Percentiles rank a stretch among this genome's conserved stretches.
phyloP scores from a whole-genome alignment of 1,140 invertebrate species.

The Drosophila bifasciata region DNA sequence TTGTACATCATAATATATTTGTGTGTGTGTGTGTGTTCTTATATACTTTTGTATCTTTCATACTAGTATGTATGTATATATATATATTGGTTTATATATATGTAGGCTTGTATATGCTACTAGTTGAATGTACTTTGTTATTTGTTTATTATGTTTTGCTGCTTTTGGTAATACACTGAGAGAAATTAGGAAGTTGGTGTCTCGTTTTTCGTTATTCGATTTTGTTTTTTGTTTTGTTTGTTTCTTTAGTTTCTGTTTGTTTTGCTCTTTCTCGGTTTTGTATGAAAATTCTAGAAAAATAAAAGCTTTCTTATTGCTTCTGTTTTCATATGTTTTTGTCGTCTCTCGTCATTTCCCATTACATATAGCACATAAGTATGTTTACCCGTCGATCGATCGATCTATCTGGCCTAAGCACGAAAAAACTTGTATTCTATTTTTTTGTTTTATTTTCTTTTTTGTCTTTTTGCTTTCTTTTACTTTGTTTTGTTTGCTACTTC shows the following conservation, averaged over 20 bases:
- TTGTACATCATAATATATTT: conserved; percentile 11
- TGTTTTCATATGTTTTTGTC: conserved; percentile 56
- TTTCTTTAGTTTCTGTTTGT: conserved; percentile 22
- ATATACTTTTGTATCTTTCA: conserved; percentile 21
- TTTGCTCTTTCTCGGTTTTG: conserved; percentile 37
- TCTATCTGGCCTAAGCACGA: conserved; percentile 35
- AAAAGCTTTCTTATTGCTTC: conserved; percentile 80
- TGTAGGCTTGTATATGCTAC: conserved; percentile 32
- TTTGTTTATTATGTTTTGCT: conserved; percentile 33
- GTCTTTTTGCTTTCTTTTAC: conserved; percentile 11
- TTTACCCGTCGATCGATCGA: conserved; percentile 23
- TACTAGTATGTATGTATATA: conserved; percentile 4
- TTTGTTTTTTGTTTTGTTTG: conserved; percentile 31
- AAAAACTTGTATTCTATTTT: conserved; percentile 49
- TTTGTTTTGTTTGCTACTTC: conserved; percentile 18
- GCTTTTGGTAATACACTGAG: conserved; percentile 60
- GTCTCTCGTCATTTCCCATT: conserved; percentile 2
- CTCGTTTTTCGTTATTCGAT: conserved; percentile 35
- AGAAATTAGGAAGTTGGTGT: conserved; percentile 75
- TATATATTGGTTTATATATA: conserved; percentile 11
- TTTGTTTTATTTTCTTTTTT: conserved; percentile 33
- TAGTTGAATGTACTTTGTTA: conserved; percentile 30
- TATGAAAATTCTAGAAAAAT: conserved; percentile 77
- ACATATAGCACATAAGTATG: no score
- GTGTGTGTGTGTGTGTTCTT: background rate